phyloP scores from a whole-genome alignment of 2,113 vertebrate species.

The Albula glossodonta region DNA sequence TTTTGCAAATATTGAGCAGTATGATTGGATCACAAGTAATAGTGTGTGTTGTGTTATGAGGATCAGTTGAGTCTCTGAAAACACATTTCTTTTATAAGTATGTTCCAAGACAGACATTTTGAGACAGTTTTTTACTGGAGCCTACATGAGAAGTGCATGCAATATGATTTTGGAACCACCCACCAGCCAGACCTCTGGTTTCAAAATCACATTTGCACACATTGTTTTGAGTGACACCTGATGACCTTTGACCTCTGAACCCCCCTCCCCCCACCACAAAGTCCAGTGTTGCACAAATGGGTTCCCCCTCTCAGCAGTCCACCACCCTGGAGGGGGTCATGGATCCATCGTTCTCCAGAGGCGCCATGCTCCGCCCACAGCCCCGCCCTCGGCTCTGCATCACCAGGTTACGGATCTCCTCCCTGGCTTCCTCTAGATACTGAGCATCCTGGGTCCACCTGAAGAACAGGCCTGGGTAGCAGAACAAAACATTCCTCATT shows the following conservation, averaged over 20 bases:
- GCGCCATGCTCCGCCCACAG: not conserved
- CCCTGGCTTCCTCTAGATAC: conserved; percentile 71
- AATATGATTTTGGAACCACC: no score
- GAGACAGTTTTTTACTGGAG: no score
- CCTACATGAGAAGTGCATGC: no score
- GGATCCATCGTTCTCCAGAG: not conserved
- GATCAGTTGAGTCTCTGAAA: no score
- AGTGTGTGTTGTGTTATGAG: no score
- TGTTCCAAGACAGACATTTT: no score
- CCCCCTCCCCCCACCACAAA: not conserved
- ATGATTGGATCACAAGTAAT: no score
- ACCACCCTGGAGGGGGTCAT: not conserved
- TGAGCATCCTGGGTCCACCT: conserved; percentile 68
- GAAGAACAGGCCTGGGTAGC: conserved; percentile 76
- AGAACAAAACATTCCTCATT: not conserved
- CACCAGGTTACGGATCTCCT: conserved; percentile 67
- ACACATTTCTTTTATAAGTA: no score
- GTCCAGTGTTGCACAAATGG: not conserved
- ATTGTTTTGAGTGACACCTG: not conserved
- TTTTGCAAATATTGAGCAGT: no score
- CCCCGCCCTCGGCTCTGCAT: conserved; percentile 18
- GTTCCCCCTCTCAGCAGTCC: not conserved
- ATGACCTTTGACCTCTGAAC: not conserved
- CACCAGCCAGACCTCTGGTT: no score
- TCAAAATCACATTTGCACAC: not conserved